Evolutionary conservation across 2,888 invertebrate species (phyloP).

Genomic region (Asteroscopus sphinx): DNA sequence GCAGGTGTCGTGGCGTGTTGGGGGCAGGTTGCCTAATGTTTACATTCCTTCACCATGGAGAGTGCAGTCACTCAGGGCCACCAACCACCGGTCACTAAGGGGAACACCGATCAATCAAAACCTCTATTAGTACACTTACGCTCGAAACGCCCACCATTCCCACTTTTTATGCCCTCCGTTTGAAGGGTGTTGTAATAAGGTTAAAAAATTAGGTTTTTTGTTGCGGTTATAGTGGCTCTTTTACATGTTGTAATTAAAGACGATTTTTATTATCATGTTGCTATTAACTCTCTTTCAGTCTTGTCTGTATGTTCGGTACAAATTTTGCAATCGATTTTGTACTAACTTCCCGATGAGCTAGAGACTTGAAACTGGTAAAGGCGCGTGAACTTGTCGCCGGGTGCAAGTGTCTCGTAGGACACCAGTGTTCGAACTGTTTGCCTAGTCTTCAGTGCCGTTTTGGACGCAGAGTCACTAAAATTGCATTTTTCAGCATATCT

Average conservation of each 20-base stretch:
- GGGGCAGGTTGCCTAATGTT: constrained; percentile 68
- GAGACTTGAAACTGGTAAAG: too few relatives aligned
- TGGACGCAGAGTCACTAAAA: too few relatives aligned
- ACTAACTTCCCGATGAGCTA: too few relatives aligned
- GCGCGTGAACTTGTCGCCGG: too few relatives aligned
- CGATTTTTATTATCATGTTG: too few relatives aligned
- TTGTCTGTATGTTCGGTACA: too few relatives aligned
- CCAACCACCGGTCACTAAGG: constrained; percentile 23
- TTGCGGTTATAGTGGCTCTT: background rate
- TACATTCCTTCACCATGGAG: constrained; percentile 87
- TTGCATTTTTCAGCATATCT: too few relatives aligned
- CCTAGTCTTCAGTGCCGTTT: too few relatives aligned
- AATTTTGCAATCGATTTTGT: too few relatives aligned
- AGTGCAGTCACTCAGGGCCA: constrained; percentile 63
- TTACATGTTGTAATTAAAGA: background rate
- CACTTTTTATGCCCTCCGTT: constrained; percentile 24
- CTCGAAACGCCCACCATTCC: constrained; percentile 48
- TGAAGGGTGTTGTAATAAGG: constrained; percentile 24
- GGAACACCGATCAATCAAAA: constrained; percentile 66
- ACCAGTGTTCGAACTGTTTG: too few relatives aligned
- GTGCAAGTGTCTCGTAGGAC: too few relatives aligned
- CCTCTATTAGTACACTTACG: constrained; percentile 49
- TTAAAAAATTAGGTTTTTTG: constrained; percentile 14
- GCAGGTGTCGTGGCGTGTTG: constrained; percentile 43
- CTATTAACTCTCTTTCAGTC: too few relatives aligned